phyloP scores from a whole-genome alignment of 2,888 invertebrate genomes.

The Euzetes globulus region DNA sequence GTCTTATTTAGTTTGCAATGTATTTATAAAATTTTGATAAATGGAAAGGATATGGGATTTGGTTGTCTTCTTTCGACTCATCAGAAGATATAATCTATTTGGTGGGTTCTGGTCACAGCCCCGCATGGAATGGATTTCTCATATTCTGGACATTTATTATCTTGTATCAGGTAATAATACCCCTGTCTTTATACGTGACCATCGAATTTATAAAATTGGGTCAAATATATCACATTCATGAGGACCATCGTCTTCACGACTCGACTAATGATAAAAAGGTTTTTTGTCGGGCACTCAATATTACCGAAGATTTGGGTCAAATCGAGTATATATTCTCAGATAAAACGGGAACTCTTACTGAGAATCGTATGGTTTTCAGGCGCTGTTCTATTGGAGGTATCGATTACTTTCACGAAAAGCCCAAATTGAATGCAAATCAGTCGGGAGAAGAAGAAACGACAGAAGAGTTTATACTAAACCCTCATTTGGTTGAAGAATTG shows the following conservation, averaged over 20 bases:
- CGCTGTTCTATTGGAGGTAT: conserved; percentile 88
- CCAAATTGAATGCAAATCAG: neutral
- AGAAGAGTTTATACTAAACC: neutral
- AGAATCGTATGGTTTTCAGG: conserved; percentile 99
- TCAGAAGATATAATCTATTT: neutral
- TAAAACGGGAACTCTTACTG: conserved; percentile 97
- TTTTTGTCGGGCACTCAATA: conserved; percentile 91
- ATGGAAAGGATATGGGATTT: conserved; percentile 39
- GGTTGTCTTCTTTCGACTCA: neutral
- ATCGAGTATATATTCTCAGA: conserved; percentile 98
- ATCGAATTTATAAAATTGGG: conserved; percentile 89
- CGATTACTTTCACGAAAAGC: conserved; percentile 16
- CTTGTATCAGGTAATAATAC: conserved; percentile 70
- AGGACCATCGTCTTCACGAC: no score
- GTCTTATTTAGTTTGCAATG: neutral
- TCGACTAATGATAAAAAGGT: conserved; percentile 85
- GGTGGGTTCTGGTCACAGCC: neutral
- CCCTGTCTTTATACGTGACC: conserved; percentile 95
- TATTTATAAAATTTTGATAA: neutral
- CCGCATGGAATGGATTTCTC: conserved; percentile 4
- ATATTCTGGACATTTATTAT: conserved; percentile 47
- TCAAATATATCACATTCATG: conserved; percentile 51
- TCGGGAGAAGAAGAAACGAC: neutral
- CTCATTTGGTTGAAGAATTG: neutral
- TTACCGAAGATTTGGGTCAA: conserved; percentile 97